Evolutionary conservation across 2,797 vertebrate species (phyloP), one percentile per base, ranked within the genome.

Genomic region (Pipistrellus pipistrellus): DNA sequence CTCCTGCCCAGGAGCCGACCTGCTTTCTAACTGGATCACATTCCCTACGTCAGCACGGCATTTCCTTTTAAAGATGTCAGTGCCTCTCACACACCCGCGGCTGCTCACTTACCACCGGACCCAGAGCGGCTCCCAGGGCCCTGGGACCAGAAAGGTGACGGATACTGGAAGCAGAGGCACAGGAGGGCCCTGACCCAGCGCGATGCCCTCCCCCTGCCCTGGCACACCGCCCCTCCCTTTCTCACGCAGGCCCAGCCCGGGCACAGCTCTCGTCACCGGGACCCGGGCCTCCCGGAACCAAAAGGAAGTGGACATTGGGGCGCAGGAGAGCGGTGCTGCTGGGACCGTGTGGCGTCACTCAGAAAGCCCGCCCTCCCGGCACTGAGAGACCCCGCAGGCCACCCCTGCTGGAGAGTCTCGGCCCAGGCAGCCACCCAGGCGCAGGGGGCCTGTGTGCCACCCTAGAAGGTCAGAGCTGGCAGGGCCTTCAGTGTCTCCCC

Each of bases 241-340:
- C 44, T 17, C 4, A 66, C 0, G 0, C 17, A 35, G 73, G 82
- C 9, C 18, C 12, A 1, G n/a, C 59, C 27, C 7, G 3, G 0
- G 27, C 15, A 6, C 9, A 27, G 62, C 18, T 51, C n/a, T 44
- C 21, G 1, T 21, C 0, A 0, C 0, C 0, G 20, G 59, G 17
- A 7, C 55, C 11, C 46, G 3, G 53, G 71, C 18, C 25, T 20
- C 35, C 30, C 11, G 2, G 3, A 25, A 21, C 12, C 1, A 6
- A 38, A 25, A 30, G 25, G 20, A 27, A n/a, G 25, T 21, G 32
- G 82, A 23, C 1, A 0, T 32, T 13, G 14, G 1, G 0, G 68
- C 25, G 6, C 27, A 27, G 68, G 77, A 11, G 38, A 3, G 15
- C 17, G 4, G 10, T 0, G 7, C n/a, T 1, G 8, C 12, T 0